These are phyloP conservation scores for Muntiacus muntjak DNA, from an alignment of 2,113 vertebrate genomes.

Conservation along the genomic window DNA sequence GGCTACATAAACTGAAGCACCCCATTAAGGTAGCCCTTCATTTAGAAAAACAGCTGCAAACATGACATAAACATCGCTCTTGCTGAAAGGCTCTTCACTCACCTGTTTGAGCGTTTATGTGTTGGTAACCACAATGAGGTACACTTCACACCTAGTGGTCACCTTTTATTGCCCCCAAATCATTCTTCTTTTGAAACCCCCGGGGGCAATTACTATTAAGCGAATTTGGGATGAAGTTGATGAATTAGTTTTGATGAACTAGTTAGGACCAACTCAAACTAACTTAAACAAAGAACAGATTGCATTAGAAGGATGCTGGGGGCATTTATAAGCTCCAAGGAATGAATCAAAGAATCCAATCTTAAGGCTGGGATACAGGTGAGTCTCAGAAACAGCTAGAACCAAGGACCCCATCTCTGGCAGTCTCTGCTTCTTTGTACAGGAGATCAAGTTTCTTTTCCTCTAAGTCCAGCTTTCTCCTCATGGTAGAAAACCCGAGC, in stretches of 20 bases:
- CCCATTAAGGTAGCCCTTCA: not conserved
- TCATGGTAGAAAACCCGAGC: not conserved
- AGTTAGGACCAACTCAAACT: not conserved
- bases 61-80: not conserved
- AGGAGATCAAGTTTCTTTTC: not conserved
- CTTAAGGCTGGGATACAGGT: not conserved
- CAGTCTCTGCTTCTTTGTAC: not conserved
- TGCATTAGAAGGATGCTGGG: not conserved
- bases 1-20: not conserved
- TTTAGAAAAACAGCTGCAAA: not conserved
- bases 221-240: not conserved
- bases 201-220: not conserved
- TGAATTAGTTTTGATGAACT: not conserved
- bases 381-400: not conserved
- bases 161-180: not conserved
- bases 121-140: not conserved
- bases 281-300: not conserved
- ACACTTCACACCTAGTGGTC: not conserved
- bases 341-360: not conserved
- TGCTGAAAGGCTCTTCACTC: not conserved
- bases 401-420: not conserved
- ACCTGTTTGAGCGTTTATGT: not conserved
- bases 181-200: constrained; percentile 4
- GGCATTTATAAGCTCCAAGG: not conserved
- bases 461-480: not conserved